Conservation (phyloP, 2,797 vertebrate species). For the Xenops minutus region DNA sequence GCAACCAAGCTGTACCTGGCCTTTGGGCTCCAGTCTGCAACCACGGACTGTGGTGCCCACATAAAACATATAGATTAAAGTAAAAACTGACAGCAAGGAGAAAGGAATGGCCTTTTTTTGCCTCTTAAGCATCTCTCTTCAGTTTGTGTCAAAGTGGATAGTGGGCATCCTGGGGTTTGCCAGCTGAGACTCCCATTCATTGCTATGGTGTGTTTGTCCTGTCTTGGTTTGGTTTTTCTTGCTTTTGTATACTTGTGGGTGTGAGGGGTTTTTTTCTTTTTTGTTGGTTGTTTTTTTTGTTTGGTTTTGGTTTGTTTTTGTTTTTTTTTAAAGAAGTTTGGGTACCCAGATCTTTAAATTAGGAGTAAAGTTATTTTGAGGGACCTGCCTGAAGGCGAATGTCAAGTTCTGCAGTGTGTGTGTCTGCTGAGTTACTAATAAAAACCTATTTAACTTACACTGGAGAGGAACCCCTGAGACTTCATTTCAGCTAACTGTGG, state of each 20-base stretch:
- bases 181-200: background rate
- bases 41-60: background rate
- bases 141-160: background rate
- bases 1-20: background rate
- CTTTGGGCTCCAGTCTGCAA: background rate
- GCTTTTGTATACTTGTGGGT: background rate
- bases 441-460: background rate
- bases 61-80: background rate
- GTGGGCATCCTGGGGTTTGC: background rate
- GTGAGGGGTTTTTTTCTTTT: background rate
- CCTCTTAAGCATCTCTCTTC: background rate
- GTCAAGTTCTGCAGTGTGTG: background rate
- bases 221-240: accelerated
- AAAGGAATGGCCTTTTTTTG: background rate
- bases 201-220: background rate
- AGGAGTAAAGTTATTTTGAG: background rate
- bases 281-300: background rate
- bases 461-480: background rate
- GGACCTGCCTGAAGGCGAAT: background rate
- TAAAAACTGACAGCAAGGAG: background rate
- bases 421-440: background rate
- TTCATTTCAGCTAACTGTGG: background rate
- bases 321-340: background rate
- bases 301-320: background rate
- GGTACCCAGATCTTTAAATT: background rate